Base-by-base conservation (phyloP, 2,113 vertebrate genomes). In the Tetraodon nigroviridis region DNA sequence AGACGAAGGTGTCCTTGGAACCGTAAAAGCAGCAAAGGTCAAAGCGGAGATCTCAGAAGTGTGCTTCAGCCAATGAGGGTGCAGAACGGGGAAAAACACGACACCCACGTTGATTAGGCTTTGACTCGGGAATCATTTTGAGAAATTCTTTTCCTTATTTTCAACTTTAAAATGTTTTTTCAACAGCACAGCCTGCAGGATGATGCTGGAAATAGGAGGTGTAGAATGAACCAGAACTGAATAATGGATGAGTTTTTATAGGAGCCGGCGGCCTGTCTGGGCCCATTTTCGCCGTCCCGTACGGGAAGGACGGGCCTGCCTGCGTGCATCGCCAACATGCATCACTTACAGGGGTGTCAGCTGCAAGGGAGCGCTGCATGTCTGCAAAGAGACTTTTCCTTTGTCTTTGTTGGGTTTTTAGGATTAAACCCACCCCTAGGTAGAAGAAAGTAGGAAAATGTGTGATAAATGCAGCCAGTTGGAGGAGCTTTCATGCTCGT, bases 401-500 rank as follows among this genome's bases (percentile, higher is more conserved):
- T 37, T 12, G 8, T 37, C 32, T 37, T 37, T 37, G 32, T 37
- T 16, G 44, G 15, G 44, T 16, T n/a, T 46, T 46, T 46, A 17
- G 44, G n/a, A 46, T 46, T 16, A 46, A n/a, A 46, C 15, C 44
- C 17, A 17, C 42, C 42, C n/a, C 53, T 11, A 10, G 63, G 73
- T 51, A 13, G 63, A 66, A 1, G 46, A 59, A 52, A 50, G 46
- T 32, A 69, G 64, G n/a, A 78, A 59, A 37, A 51, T 79, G 78
- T 75, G 80, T 88, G 83, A 89, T 88, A 69, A 87, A 88, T 86
- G 77, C 80, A 73, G 70, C 78, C 70, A 48, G 75, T 84, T 82
- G 80, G 83, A 67, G 67, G 70, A 82, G 78, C 78, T 88, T 87
- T 86, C 85, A 83, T 19, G 86, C 86, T 89, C 79, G 76, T 78